Conservation (phyloP, 2,888 invertebrate species). For the Epirrita christyi region DNA sequence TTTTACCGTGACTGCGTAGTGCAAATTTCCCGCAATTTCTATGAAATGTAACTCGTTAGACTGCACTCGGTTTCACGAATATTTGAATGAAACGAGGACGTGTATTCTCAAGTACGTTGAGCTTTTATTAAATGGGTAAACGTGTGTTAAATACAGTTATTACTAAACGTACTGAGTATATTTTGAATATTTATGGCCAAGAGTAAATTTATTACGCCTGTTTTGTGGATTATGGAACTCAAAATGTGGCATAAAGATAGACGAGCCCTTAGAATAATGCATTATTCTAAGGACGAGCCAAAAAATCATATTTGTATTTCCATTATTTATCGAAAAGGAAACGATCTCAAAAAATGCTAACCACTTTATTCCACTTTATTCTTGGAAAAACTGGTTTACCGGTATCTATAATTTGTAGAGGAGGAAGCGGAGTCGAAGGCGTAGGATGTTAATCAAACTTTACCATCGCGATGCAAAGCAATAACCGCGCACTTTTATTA, state of each 20-base stretch:
- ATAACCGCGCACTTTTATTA: slow-evolving; percentile 4
- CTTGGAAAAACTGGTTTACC: too few relatives aligned
- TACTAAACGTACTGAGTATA: neutral
- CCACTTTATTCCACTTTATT: too few relatives aligned
- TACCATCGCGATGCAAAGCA: slow-evolving; percentile 1
- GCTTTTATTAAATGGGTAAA: neutral
- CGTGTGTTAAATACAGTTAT: neutral
- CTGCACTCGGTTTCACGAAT: neutral
- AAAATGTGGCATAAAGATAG: too few relatives aligned
- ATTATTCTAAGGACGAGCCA: too few relatives aligned
- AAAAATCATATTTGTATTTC: neutral
- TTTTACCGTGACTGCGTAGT: neutral
- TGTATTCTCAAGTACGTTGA: neutral
- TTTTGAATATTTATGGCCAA: too few relatives aligned
- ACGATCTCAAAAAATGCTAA: too few relatives aligned
- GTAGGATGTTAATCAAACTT: slow-evolving; percentile 10
- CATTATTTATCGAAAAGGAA: too few relatives aligned
- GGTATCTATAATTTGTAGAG: neutral
- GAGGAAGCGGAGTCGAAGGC: neutral
- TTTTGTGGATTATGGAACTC: too few relatives aligned
- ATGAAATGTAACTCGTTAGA: neutral
- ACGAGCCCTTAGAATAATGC: too few relatives aligned
- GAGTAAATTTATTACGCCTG: too few relatives aligned
- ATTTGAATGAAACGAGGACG: neutral
- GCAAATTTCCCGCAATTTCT: slow-evolving; percentile 1